Base-by-base conservation (phyloP, 2,888 invertebrate genomes). In the Notodonta dromedarius region DNA sequence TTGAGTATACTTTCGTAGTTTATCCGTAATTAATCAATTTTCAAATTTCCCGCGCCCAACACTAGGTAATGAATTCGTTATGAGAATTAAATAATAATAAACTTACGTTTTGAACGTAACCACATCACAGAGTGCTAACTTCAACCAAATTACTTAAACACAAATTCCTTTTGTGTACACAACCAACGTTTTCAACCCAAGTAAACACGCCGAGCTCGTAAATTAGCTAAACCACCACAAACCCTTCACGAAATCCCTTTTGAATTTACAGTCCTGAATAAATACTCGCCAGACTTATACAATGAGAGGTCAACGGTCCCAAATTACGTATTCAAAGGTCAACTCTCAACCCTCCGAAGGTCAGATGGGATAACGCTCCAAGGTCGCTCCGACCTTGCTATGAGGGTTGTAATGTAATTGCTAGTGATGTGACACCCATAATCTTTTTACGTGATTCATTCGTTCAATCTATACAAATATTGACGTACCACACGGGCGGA, bases 251-350 rank as follows among this genome's bases (percentile, higher is more conserved):
- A 35, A 24, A 56, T 5, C 44, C 40, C 44, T n/a, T 7, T 39
- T 54, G 39, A 56, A 56, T 56, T 56, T 16, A 55, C 55, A 56
- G n/a, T 56, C 56, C 42, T 56, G 56, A 40, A 44, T 51, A 58
- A 51, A 32, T 61, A 16, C 59, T 52, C 54, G 50, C 59, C 48
- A 59, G 60, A 56, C 57, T 58, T 54, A 63, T 63, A 67, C 58
- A 62, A 66, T 61, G 67, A 70, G 71, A 73, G 82, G 82, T 78
- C 76, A 79, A 74, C 64, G 79, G 70, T 76, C 78, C 73, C 66
- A 55, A 62, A 62, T 56, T 61, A 65, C 63, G 62, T 39, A 65
- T 77, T 73, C 61, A 68, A 69, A 74, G 74, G 75, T 76, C 71
- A 70, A 59, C 66, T 61, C 65, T 65, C 62, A 70, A 67, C 73